Base-by-base conservation (phyloP, 35 echinoderm and acorn worm species). In the Holothuria glaberrima region DNA sequence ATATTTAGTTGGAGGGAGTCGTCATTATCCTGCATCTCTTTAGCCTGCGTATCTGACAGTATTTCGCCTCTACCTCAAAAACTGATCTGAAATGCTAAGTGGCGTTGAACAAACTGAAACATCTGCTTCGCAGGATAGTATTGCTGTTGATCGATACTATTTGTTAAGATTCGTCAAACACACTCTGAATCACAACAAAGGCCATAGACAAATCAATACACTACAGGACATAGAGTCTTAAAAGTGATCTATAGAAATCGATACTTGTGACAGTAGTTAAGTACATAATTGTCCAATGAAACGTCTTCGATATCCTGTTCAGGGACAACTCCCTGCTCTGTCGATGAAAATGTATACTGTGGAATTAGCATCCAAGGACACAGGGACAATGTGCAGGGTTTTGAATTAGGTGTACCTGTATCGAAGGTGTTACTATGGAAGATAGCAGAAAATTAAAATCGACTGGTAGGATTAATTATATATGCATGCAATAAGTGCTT, bases 101-200 rank as follows among this genome's bases (percentile, higher is more conserved):
- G 5, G 16, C 3, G 50, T 17, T 9, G 2, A 54, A 54, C 50
- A 54, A 54, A 54, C 50, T 54, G 12, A 14, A 54, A n/a, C n/a
- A 5, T 86, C 36, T 81, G 5, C 65, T 77, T 77, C 14, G 62
- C 69, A 60, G 50, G 62, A 30, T 48, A 0, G 6, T 4, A 6
- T 66, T 30, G 3, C 21, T 20, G 48, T 18, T 82, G 46, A 12
- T 82, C 57, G 4, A 82, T 58, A 82, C 54, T 24, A 14, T 28
- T 80, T 80, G 36, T 48, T 48, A 19, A 22, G 36, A 80, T 80
- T 82, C 57, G 48, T 82, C 46, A 82, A 82, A 82, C 46, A 33
- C 50, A 82, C 71, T 41, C 71, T 75, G 31, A 27, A 57, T 58
- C 79, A 20, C 25, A 26, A 82, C 46, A 28, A 24, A 19, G 79